A percentile compares a stretch with the other conserved stretches of the same genome.
Conservation (phyloP, 2,888 invertebrate genomes). For the Agonopterix subpropinquella region DNA sequence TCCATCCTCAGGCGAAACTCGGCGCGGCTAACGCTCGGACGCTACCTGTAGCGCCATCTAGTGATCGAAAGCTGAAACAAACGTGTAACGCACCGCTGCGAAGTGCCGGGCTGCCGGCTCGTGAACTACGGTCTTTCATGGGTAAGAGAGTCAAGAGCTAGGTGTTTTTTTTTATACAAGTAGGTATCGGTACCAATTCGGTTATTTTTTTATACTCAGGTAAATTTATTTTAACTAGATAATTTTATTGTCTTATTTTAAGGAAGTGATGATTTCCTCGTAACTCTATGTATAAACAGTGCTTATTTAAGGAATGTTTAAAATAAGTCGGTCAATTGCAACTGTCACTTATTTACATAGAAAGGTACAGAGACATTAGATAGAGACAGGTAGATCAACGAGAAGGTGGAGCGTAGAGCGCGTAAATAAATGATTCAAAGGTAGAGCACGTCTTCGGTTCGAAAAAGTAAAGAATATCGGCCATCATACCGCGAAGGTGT, state of each 20-base stretch:
- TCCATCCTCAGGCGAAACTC: background rate
- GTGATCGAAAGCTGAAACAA: slow-evolving; percentile 39
- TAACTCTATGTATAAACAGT: no score
- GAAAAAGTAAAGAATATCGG: slow-evolving; percentile 10
- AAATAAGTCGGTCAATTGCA: no score
- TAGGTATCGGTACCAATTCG: no score
- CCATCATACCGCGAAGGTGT: background rate
- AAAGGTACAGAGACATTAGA: slow-evolving; percentile 22
- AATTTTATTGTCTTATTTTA: no score
- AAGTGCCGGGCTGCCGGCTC: no score
- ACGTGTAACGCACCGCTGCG: slow-evolving; percentile 1
- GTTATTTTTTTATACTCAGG: no score
- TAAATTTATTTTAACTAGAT: no score
- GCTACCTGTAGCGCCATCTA: slow-evolving; percentile 52
- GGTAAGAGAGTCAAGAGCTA: no score
- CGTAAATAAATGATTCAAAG: slow-evolving; percentile 44
- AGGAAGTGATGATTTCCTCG: no score
- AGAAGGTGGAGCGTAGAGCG: slow-evolving; percentile 54
- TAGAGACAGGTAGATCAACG: slow-evolving; percentile 53
- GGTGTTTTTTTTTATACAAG: no score
- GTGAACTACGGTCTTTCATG: no score
- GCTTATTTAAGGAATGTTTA: background rate
- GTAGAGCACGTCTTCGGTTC: slow-evolving; percentile 7
- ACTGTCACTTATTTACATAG: background rate
- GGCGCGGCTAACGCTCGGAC: background rate